phyloP scores from a whole-genome alignment of 2,797 vertebrate genomes.

The Gymnocypris eckloni region DNA sequence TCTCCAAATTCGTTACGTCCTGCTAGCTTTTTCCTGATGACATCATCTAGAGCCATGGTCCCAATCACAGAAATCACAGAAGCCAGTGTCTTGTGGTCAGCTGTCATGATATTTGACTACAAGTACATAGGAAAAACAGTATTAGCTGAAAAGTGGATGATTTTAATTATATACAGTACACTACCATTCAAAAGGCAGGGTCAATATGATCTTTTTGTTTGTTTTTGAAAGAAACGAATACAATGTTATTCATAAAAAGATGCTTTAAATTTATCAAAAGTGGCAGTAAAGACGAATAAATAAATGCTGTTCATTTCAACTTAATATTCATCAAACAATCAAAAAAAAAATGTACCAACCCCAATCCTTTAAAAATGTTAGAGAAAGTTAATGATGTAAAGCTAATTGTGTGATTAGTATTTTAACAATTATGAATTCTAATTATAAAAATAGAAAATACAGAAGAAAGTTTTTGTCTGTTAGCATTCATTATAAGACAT shows the following conservation, averaged over 20 bases:
- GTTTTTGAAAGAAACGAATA: background rate
- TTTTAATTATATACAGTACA: background rate
- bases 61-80: slow-evolving; percentile 74
- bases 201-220: background rate
- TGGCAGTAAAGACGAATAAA: background rate
- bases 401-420: background rate
- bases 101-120: slow-evolving; percentile 70
- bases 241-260: background rate
- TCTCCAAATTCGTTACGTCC: slow-evolving; percentile 76
- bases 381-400: background rate
- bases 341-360: background rate
- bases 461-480: background rate
- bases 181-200: background rate
- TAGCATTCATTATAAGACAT: background rate
- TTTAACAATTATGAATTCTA: background rate
- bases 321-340: background rate
- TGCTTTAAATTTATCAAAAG: background rate
- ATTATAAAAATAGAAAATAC: background rate
- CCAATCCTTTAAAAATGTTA: background rate
- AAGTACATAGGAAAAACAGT: slow-evolving; percentile 35
- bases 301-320: background rate
- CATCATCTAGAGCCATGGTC: slow-evolving; percentile 75
- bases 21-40: slow-evolving; percentile 72
- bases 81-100: slow-evolving; percentile 68
- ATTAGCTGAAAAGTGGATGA: background rate